These are phyloP conservation scores for Leucopsar rothschildi DNA, from an alignment of 2,113 vertebrate species.

Conservation along the genomic window DNA sequence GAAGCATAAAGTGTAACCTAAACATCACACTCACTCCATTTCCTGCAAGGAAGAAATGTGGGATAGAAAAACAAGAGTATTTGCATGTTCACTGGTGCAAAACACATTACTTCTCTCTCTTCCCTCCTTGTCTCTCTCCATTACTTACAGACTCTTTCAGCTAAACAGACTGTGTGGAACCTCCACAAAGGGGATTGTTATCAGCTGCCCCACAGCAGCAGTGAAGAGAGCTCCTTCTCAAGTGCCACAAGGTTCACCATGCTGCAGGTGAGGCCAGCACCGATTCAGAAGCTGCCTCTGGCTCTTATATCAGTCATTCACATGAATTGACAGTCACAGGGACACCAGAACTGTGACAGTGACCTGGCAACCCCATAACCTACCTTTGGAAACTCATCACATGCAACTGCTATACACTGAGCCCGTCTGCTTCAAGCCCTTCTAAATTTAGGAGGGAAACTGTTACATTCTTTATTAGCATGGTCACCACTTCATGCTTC, in stretches of 20 bases:
- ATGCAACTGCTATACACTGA: neutral
- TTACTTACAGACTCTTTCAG: neutral
- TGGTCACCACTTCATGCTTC: neutral
- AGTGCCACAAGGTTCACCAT: neutral
- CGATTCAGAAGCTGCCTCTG: neutral
- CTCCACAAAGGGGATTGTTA: neutral
- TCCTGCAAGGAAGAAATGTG: neutral
- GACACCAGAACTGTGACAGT: neutral
- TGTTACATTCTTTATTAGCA: neutral
- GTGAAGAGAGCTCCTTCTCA: neutral
- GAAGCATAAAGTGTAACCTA: neutral
- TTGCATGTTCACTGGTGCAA: neutral
- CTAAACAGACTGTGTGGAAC: neutral
- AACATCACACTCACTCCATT: rapidly evolving
- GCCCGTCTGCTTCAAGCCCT: neutral
- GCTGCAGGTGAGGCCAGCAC: neutral
- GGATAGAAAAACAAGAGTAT: neutral
- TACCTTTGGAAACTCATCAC: neutral
- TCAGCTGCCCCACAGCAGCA: neutral
- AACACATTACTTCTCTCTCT: neutral
- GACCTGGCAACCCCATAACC: neutral
- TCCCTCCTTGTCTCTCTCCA: neutral
- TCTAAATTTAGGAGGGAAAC: neutral
- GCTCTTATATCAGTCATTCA: neutral
- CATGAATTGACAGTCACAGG: rapidly evolving